Percentiles rank a stretch among this genome's conserved stretches.
Evolutionary conservation across 2,113 vertebrate genomes (phyloP).

Genomic region (Conger conger): DNA sequence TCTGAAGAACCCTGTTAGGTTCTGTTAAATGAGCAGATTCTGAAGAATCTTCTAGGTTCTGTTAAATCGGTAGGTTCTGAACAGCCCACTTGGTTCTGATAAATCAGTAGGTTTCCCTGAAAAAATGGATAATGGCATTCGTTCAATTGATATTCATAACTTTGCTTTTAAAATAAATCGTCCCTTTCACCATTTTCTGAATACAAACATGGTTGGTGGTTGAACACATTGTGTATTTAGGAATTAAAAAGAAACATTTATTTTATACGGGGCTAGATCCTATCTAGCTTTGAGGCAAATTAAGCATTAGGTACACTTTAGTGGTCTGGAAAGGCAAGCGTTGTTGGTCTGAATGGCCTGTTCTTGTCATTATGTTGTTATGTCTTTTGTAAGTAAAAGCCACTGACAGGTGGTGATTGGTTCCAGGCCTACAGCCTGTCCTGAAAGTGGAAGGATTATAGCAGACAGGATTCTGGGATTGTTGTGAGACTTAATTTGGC

Average conservation of each 20-base stretch:
- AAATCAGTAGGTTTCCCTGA: background rate
- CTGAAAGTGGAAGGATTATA: background rate
- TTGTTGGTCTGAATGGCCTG: too few relatives aligned
- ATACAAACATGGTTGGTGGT: background rate
- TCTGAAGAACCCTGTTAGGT: background rate
- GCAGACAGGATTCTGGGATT: background rate
- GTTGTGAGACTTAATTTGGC: background rate
- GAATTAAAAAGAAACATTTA: background rate
- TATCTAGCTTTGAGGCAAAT: too few relatives aligned
- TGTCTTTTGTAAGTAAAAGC: background rate
- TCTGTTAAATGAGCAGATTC: background rate
- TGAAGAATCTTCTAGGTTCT: background rate
- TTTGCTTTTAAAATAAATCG: background rate
- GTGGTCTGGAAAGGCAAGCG: too few relatives aligned
- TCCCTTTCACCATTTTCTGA: background rate
- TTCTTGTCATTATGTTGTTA: too few relatives aligned
- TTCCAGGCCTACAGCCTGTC: background rate
- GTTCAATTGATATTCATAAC: background rate
- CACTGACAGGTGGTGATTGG: background rate
- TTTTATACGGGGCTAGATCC: too few relatives aligned
- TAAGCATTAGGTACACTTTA: too few relatives aligned
- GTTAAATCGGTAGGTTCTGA: background rate
- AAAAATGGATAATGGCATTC: background rate
- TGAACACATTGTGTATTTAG: background rate
- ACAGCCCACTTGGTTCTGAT: too few relatives aligned